Evolutionary conservation across 2,888 invertebrate species (phyloP).

Genomic region (Nephrocerus scutellatus): DNA sequence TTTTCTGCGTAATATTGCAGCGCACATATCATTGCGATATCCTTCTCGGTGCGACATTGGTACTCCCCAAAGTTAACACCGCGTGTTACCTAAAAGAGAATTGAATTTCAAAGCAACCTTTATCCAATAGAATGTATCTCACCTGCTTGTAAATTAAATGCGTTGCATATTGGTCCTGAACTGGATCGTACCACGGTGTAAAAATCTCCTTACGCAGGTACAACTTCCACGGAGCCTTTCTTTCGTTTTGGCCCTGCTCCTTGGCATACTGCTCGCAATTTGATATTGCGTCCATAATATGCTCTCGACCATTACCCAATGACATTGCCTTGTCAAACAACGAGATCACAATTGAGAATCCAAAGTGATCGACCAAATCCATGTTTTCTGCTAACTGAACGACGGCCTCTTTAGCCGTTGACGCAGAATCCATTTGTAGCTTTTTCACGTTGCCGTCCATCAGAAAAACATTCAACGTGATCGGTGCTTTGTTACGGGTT

Average conservation of each 20-base stretch:
- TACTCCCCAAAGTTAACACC: slow-evolving; percentile 92
- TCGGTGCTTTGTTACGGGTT: slow-evolving; percentile 75
- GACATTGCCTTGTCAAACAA: slow-evolving; percentile 85
- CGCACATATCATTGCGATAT: slow-evolving; percentile 80
- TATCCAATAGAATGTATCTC: neutral
- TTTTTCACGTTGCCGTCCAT: slow-evolving; percentile 82
- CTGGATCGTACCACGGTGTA: slow-evolving; percentile 85
- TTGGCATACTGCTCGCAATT: slow-evolving; percentile 94
- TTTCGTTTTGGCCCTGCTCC: slow-evolving; percentile 78
- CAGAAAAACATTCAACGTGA: slow-evolving; percentile 73
- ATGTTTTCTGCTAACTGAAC: slow-evolving; percentile 71
- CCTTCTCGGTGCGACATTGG: slow-evolving; percentile 72
- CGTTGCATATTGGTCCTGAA: slow-evolving; percentile 72
- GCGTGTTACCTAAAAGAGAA: slow-evolving; percentile 52
- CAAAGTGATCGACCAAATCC: slow-evolving; percentile 72
- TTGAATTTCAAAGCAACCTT: neutral
- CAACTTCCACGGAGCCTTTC: slow-evolving; percentile 80
- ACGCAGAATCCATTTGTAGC: slow-evolving; percentile 81
- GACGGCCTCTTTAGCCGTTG: slow-evolving; percentile 83
- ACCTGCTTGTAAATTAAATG: slow-evolving; percentile 82
- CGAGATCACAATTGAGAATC: slow-evolving; percentile 87
- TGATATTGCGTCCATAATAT: slow-evolving; percentile 92
- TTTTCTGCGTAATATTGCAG: slow-evolving; percentile 85
- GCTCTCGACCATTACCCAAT: slow-evolving; percentile 80
- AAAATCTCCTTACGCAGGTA: slow-evolving; percentile 87